Evolutionary conservation across 2,797 vertebrate species (phyloP).

Genomic region (Smutsia temminckii): DNA sequence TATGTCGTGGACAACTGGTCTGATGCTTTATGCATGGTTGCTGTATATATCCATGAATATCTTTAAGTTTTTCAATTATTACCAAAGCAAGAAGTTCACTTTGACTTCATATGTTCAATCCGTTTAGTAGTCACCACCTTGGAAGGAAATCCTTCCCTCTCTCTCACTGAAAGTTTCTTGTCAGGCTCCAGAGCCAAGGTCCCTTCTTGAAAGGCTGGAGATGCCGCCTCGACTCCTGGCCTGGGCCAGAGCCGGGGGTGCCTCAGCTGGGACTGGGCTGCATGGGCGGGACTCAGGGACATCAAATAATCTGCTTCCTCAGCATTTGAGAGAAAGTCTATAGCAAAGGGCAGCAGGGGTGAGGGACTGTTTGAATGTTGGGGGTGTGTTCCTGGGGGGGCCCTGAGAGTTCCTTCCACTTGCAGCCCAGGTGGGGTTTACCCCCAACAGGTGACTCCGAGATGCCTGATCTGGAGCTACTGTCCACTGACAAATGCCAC

Average conservation of each 20-base stretch:
- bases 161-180: neutral
- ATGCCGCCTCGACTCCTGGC: neutral
- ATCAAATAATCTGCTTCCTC: slow-evolving; percentile 39
- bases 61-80: neutral
- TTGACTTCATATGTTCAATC: neutral
- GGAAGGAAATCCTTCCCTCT: neutral
- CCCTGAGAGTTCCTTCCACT: slow-evolving; percentile 41
- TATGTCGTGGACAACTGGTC: neutral
- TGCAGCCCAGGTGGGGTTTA: neutral
- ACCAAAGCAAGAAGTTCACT: neutral
- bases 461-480: slow-evolving; percentile 36
- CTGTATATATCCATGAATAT: neutral
- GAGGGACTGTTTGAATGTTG: slow-evolving; percentile 31
- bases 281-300: neutral
- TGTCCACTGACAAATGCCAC: slow-evolving; percentile 26
- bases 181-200: neutral
- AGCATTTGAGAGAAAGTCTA: neutral
- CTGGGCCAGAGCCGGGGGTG: neutral
- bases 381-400: slow-evolving; percentile 55
- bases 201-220: neutral
- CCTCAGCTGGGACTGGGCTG: neutral
- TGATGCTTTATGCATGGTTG: neutral
- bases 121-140: neutral
- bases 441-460: slow-evolving; percentile 9
- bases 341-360: neutral